Conservation (phyloP, 2,113 vertebrate genomes). For the Damaliscus lunatus region DNA sequence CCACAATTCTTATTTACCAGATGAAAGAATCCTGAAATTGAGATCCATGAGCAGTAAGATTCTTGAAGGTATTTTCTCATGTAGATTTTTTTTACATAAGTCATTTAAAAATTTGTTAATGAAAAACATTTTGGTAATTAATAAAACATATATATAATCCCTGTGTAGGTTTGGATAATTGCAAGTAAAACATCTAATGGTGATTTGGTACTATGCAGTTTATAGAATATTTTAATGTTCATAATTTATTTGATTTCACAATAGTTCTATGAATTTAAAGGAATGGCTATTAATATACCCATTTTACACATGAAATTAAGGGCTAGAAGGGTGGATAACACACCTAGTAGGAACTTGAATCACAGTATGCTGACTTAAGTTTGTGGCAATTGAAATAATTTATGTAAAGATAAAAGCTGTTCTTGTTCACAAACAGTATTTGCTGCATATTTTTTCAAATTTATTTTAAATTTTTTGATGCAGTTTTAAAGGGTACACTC, state of each 20-base stretch:
- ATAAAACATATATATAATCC: not conserved
- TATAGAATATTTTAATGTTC: not conserved
- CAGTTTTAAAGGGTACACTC: not conserved
- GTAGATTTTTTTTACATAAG: not conserved
- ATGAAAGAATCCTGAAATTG: not conserved
- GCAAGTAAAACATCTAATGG: not conserved
- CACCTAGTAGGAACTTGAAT: not conserved
- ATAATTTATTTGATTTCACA: conserved; percentile 25
- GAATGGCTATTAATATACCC: not conserved
- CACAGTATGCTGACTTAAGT: not conserved
- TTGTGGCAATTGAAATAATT: not conserved
- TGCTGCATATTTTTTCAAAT: not conserved
- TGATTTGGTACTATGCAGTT: not conserved
- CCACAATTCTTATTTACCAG: not conserved
- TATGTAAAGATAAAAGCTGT: not conserved
- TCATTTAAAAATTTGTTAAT: not conserved
- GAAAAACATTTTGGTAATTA: not conserved
- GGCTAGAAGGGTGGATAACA: not conserved
- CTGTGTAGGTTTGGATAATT: not conserved
- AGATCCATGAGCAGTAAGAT: not conserved
- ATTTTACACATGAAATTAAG: not conserved
- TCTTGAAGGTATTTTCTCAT: conserved; percentile 1
- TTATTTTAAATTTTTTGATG: not conserved
- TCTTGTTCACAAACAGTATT: not conserved
- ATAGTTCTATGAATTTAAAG: not conserved